Evolutionary conservation across 2,888 invertebrate genomes (phyloP).

Genomic region (Acleris sparsana): DNA sequence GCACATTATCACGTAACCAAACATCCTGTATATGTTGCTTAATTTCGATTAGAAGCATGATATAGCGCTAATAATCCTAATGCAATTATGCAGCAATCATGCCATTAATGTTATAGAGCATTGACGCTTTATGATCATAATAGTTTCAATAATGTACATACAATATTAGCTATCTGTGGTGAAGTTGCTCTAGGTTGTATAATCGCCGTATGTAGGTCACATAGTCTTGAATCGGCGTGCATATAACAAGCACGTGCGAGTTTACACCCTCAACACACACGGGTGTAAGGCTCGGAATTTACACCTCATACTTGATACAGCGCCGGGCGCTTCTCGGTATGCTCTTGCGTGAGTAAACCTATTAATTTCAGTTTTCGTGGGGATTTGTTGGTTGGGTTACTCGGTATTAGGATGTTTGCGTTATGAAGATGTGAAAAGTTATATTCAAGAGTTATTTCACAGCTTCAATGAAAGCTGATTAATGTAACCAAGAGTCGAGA

Average conservation of each 20-base stretch:
- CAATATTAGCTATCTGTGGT: no score
- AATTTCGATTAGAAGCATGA: background rate
- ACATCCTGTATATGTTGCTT: background rate
- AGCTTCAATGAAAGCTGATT: no score
- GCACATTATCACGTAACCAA: no score
- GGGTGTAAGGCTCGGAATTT: slow-evolving; percentile 5
- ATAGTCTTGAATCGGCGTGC: slow-evolving; percentile 2
- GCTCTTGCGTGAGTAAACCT: no score
- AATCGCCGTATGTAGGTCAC: background rate
- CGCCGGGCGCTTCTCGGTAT: no score
- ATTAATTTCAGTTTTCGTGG: no score
- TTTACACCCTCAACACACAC: slow-evolving; percentile 11
- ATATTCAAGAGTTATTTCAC: no score
- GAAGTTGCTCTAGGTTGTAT: no score
- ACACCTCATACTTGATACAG: slow-evolving; percentile 2
- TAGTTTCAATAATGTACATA: background rate
- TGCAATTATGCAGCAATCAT: background rate
- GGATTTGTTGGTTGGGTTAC: no score
- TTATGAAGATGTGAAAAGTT: no score
- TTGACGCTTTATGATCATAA: background rate
- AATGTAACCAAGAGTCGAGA: no score
- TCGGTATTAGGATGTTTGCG: no score
- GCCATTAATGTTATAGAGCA: background rate
- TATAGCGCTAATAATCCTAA: background rate
- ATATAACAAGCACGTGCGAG: slow-evolving; percentile 1